Base-by-base conservation (phyloP, 2,113 vertebrate genomes). In the Rattus norvegicus region DNA sequence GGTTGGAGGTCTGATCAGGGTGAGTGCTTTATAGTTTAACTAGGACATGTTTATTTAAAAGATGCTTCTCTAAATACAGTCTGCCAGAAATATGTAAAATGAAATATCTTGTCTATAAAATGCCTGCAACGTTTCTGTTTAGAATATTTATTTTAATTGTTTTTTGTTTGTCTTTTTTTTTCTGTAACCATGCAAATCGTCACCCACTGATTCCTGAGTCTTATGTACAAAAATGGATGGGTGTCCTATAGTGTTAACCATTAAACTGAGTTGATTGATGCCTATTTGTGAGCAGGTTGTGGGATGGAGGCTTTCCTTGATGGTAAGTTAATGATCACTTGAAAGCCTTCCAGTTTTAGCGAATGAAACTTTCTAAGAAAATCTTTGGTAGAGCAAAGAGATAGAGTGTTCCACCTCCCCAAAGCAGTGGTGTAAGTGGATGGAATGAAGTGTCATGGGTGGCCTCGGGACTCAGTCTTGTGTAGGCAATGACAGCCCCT, bases 341-440 rank as follows among this genome's bases (percentile, higher is more conserved):
- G 13, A 65, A 89, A 33, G 26, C n/a, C 9, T 33, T 85, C 93
- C 52, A 70, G 43, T 95, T 97, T 92, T 81, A 83, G 28, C n/a
- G 30, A 85, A 69, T 39, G 67, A 76, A 88, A 65, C 13, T 10
- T 63, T 83, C 69, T 79, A 20, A 80, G n/a, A 28, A 79, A 95
- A 80, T 79, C 43, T 70, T 93, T 88, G 77, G 93, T 72, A 67
- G 69, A 63, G 47, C 9, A 67, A 88, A 17, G 11, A 89, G 59
- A 47, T 54, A 26, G 2, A n/a, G 59, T 47, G 6, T 86, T 96
- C n/a, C 49, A 3, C 43, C 79, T 90, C 87, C 69, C 67, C 39
- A 13, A 69, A 3, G 47, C 20, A 70, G 3, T 10, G 36, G 77
- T 26, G 10, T 39, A 26, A 12, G 1, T 16, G 0, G 13, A 26